Percentiles rank a stretch among this genome's conserved stretches.
phyloP scores from a whole-genome alignment of 2,888 invertebrate species.

The Dicyrtoma fusca region DNA sequence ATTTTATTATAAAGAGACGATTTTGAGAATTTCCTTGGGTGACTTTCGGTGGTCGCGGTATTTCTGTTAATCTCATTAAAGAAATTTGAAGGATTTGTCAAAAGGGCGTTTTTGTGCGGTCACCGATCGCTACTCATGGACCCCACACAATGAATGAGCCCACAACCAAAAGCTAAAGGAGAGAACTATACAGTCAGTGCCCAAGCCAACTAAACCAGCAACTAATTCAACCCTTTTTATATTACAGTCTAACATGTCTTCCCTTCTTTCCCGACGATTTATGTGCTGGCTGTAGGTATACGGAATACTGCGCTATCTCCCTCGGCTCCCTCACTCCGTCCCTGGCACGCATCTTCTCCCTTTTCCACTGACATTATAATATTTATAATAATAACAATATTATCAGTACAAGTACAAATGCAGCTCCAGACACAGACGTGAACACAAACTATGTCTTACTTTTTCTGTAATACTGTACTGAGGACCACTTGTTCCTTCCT shows the following conservation, averaged over 20 bases:
- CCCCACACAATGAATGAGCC: conserved; percentile 39
- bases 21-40: neutral
- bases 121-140: conserved; percentile 39
- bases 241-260: too few relatives aligned
- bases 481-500: too few relatives aligned
- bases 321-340: neutral
- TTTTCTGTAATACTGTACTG: too few relatives aligned
- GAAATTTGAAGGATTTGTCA: conserved; percentile 54
- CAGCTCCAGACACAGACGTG: too few relatives aligned
- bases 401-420: too few relatives aligned
- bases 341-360: too few relatives aligned
- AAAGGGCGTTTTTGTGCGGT: conserved; percentile 45
- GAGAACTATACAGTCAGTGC: too few relatives aligned
- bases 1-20: neutral
- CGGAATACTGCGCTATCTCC: neutral
- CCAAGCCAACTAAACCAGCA: too few relatives aligned
- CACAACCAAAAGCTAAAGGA: neutral
- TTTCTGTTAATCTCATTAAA: conserved; percentile 51
- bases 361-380: too few relatives aligned
- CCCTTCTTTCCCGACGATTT: neutral
- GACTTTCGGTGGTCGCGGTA: conserved; percentile 38
- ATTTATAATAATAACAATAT: too few relatives aligned
- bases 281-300: neutral
- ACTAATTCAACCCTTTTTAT: neutral
- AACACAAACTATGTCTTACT: too few relatives aligned